Percentiles rank a stretch among this genome's conserved stretches.
Conservation (phyloP, 2,113 vertebrate species). For the Odontesthes bonariensis region DNA sequence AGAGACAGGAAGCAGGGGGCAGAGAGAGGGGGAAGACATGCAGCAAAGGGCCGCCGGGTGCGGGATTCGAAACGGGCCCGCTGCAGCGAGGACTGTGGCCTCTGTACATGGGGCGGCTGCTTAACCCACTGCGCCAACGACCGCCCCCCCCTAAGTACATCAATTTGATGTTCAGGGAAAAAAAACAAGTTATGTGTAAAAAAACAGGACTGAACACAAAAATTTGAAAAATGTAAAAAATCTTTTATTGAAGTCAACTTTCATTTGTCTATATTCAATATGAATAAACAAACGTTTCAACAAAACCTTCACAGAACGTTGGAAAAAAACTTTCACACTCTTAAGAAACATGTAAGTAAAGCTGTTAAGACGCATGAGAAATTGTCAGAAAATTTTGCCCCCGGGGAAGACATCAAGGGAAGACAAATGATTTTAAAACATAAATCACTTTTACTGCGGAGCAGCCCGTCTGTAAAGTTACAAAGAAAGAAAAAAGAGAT, state of each 20-base stretch:
- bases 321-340: not conserved
- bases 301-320: not conserved
- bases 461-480: not conserved
- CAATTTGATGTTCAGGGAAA: not conserved
- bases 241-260: slow-evolving; percentile 9
- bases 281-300: slow-evolving; percentile 36
- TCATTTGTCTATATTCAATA: slow-evolving; percentile 48
- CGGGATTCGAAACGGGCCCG: no score
- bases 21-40: no score
- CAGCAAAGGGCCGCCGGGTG: no score
- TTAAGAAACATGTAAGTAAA: not conserved
- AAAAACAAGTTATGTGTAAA: not conserved
- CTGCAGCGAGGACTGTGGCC: no score
- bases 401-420: not conserved
- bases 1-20: no score
- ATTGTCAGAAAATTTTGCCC: not conserved
- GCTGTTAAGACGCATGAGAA: not conserved
- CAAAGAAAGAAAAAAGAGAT: not conserved
- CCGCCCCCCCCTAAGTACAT: no score
- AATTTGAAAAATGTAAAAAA: not conserved
- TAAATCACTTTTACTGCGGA: not conserved
- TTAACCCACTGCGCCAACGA: no score
- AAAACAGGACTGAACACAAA: not conserved
- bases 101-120: no score
- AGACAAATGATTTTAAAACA: not conserved